These are phyloP conservation scores for Xestoiulus laeticollis DNA, from an alignment of 2,888 invertebrate genomes.

Conservation along the genomic window DNA sequence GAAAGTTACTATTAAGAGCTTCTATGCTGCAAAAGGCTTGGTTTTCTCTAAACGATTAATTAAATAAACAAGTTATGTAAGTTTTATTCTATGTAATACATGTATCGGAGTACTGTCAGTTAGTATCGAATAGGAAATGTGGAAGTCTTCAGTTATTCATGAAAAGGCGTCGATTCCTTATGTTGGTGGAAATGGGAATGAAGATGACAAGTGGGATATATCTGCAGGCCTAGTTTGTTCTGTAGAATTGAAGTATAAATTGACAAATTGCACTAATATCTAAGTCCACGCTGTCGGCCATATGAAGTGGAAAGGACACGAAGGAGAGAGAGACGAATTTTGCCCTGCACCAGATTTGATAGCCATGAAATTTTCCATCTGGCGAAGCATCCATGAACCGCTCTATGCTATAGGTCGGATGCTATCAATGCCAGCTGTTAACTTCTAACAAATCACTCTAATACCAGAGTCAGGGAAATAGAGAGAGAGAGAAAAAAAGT, in stretches of 20 bases:
- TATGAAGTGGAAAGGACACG: conserved; percentile 52
- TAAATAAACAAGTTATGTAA: too few species aligned
- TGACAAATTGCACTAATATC: conserved; percentile 50
- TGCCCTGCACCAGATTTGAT: conserved; percentile 49
- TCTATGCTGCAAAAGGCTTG: too few species aligned
- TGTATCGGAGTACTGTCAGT: too few species aligned
- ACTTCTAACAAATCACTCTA: conserved; percentile 51
- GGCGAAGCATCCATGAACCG: conserved; percentile 44
- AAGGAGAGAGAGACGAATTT: conserved; percentile 27
- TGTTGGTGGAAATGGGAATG: background rate
- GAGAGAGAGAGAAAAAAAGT: conserved; percentile 44
- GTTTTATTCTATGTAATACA: too few species aligned
- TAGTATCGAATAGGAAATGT: background rate
- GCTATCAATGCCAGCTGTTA: conserved; percentile 52
- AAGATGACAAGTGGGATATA: background rate
- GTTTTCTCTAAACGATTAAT: too few species aligned
- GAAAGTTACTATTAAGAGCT: too few species aligned
- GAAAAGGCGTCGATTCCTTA: background rate
- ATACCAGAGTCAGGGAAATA: conserved; percentile 47
- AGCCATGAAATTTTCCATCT: conserved; percentile 51
- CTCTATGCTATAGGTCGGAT: conserved; percentile 3
- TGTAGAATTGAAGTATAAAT: conserved; percentile 46
- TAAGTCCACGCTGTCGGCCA: conserved; percentile 34
- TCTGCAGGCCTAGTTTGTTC: background rate
- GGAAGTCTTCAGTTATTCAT: background rate